Base-by-base conservation (phyloP, 2,113 vertebrate genomes). In the Hyperopisus bebe region DNA sequence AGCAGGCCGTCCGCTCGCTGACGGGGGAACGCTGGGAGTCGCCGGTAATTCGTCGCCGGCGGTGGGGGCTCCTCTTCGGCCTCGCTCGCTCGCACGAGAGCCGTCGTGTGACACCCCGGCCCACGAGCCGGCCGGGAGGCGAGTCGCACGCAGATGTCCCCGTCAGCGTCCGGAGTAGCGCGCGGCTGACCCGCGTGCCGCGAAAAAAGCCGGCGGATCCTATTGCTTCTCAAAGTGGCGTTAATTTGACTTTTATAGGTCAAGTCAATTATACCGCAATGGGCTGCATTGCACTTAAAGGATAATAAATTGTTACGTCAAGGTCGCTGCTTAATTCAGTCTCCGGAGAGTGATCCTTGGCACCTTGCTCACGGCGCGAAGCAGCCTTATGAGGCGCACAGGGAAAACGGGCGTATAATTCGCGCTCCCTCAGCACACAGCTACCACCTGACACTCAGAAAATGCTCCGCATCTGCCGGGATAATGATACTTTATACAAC, bases 1-100 rank as follows among this genome's bases (percentile, higher is more conserved):
- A 90, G 89, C 85, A 70, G 89, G 89, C 88, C 35, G 90, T 83
- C 82, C 88, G 85, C 91, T 70, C 88, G 31, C 62, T 46, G 74
- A 47, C 88, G 35, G 89, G 24, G 17, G 82, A 31, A 77, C 19
- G 55, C 74, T 70, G 90, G 88, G 89, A 66, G 89, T 83, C 87
- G 39, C 74, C 47, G 53, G 58, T 88, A 53, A 91, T 89, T 88
- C 27, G 77, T 11, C 55, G 44, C n/a, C 9, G 51, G 62, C 42
- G 1, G 35, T n/a, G 2, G 62, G 50, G 70, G 17, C 62, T 27
- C 39, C 47, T 88, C 31, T 51, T 31, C 70, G 39, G 35, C 58
- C 66, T 13, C 35, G 39, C 66, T 13, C 35, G 39, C 48, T 88
- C 2, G 24, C 46, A 44, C 21, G 11, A 82, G 90, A 48, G 77